Evolutionary conservation across 2,797 vertebrate genomes (phyloP).

Genomic region (Sciaenops ocellatus): DNA sequence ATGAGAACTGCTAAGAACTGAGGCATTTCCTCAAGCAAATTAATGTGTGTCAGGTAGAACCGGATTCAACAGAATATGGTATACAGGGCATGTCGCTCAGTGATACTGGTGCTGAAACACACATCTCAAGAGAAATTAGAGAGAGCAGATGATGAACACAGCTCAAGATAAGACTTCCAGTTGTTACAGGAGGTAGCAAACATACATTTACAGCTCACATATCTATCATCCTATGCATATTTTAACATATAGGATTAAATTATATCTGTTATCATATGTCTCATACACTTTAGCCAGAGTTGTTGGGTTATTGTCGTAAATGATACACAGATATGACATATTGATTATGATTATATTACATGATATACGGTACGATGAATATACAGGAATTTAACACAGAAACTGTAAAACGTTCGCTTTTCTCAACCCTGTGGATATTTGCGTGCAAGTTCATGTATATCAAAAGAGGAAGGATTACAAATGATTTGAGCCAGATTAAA

Average conservation of each 20-base stretch:
- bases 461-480: slow-evolving; percentile 36
- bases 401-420: slow-evolving; percentile 9
- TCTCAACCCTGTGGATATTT: slow-evolving; percentile 21
- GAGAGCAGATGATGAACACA: not conserved
- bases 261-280: not conserved
- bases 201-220: not conserved
- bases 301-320: not conserved
- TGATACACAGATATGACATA: not conserved
- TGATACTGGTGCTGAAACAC: slow-evolving; percentile 18
- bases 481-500: slow-evolving; percentile 36
- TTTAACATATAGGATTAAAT: not conserved
- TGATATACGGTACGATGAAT: not conserved
- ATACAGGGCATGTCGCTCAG: not conserved
- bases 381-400: not conserved
- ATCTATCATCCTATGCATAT: not conserved
- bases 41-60: not conserved
- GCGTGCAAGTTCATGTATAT: slow-evolving; percentile 34
- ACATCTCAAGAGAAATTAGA: not conserved
- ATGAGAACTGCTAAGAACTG: slow-evolving; percentile 15
- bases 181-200: not conserved
- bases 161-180: not conserved
- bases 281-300: not conserved
- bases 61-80: slow-evolving; percentile 9
- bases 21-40: not conserved
- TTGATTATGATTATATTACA: not conserved